Evolutionary conservation across 2,113 vertebrate genomes (phyloP).

Genomic region (Bungarus multicinctus): DNA sequence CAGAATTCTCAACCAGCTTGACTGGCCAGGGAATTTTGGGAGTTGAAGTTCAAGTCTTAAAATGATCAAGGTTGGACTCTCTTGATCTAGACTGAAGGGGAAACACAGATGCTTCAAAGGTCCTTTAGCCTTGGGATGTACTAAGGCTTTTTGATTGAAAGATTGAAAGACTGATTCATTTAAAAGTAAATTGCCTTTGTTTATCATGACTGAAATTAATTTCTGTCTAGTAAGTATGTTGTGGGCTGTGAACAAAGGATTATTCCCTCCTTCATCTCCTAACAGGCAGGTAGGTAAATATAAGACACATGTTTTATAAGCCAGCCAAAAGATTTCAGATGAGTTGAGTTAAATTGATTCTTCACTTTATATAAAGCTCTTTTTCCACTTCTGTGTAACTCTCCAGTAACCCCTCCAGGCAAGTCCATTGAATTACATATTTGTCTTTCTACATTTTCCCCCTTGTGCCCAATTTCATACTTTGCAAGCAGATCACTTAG

Average conservation of each 20-base stretch:
- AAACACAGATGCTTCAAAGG: background rate
- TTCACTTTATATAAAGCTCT: background rate
- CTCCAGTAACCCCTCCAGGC: background rate
- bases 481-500: background rate
- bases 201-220: background rate
- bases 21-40: background rate
- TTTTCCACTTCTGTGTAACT: background rate
- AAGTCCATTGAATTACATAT: background rate
- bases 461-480: background rate
- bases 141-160: background rate
- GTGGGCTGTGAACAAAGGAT: background rate
- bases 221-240: background rate
- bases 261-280: background rate
- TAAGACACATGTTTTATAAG: background rate
- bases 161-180: accelerated
- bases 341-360: background rate
- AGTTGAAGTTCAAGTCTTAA: background rate
- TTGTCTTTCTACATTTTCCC: background rate
- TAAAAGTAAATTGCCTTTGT: background rate
- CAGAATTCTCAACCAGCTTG: background rate
- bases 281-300: background rate
- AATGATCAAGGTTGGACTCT: background rate
- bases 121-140: background rate
- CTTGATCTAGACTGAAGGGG: background rate
- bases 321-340: background rate